A percentile compares a stretch with the other conserved stretches of the same genome.
Conservation (phyloP, 1,140 invertebrate genomes). For the Aphelinus atriplicis region DNA sequence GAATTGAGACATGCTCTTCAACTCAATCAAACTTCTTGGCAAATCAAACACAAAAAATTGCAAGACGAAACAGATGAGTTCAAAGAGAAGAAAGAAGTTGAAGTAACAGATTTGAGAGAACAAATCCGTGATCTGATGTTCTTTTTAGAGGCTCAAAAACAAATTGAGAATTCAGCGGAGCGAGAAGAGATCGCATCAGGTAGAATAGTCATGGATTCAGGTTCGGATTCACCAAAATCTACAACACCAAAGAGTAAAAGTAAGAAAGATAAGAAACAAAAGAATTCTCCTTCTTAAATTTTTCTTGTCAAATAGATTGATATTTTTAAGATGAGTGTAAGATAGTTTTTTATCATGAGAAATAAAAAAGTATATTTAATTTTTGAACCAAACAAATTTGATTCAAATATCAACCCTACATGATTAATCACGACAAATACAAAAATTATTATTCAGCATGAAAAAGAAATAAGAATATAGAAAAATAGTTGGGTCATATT, state of each 20-base stretch:
- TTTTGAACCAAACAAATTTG: slow-evolving; percentile 18
- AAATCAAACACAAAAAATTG: slow-evolving; percentile 73
- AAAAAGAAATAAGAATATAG: slow-evolving; percentile 16
- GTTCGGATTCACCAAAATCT: slow-evolving; percentile 38
- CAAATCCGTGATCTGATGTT: slow-evolving; percentile 97
- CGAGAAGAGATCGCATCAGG: slow-evolving; percentile 78
- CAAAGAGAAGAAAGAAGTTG: slow-evolving; percentile 71
- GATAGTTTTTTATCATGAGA: slow-evolving; percentile 32
- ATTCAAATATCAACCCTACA: not conserved
- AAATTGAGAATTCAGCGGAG: slow-evolving; percentile 70
- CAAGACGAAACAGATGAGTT: slow-evolving; percentile 72
- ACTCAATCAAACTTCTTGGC: slow-evolving; percentile 82
- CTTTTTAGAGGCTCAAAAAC: slow-evolving; percentile 87
- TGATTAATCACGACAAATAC: not conserved
- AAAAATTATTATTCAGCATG: not conserved
- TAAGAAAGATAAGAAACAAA: slow-evolving; percentile 37
- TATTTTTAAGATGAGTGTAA: slow-evolving; percentile 33
- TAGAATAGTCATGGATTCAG: slow-evolving; percentile 71
- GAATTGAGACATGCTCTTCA: slow-evolving; percentile 80
- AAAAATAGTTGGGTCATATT: too few species aligned
- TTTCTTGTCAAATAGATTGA: slow-evolving; percentile 15
- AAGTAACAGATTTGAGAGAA: slow-evolving; percentile 86
- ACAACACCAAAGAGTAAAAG: slow-evolving; percentile 42
- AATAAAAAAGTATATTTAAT: slow-evolving; percentile 27
- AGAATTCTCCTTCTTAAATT: not conserved